Base-by-base conservation (phyloP, 2,888 invertebrate genomes). In the Xylocampa areola region DNA sequence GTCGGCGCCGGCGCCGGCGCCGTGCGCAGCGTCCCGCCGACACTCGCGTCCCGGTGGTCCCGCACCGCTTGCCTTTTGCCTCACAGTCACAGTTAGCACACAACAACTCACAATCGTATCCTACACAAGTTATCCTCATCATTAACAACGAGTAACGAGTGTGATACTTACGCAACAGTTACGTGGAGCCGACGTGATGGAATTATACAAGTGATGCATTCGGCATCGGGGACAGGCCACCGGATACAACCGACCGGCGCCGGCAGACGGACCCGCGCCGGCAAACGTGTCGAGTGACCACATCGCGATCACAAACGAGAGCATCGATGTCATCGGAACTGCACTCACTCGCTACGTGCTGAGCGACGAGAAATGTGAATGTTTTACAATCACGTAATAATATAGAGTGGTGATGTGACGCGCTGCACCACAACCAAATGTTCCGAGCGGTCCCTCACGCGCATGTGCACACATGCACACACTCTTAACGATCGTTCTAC, bases 181-280 rank as follows among this genome's bases (percentile, higher is more conserved):
- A 43, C 52, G 32, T 19, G 29, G 6, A 32, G 5, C 40, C 8
- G 29, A 11, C 29, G 19, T 29, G 14, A 29, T 51, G 44, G 40
- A 36, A 36, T 21, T 19, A 23, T 29, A 50, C 32, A 32, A 33
- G 62, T 52, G 33, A 47, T 43, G 33, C 50, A 25, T 17, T 10
- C 11, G 25, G 7, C 16, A 62, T 43, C 63, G 29, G 30, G 68
- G 47, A 17, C 68, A 68, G 11, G 37, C 40, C 37, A 14, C 45
- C 61, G 63, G 59, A 37, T 10, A 5, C 29, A 32, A n/a, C 13
- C 2, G 7, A 5, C 23, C 19, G 6, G 16, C 10, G 1, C 43
- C 10, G 19, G 11, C 11, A 1, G 14, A 4, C 41, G 16, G 13
- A 13, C 8, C 8, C 35, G 8, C 53, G 32, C 32, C 2, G 32